A percentile compares a stretch with the other conserved stretches of the same genome.
These are phyloP conservation scores for Thera britannica DNA, from an alignment of 2,888 invertebrate species.

Conservation along the genomic window DNA sequence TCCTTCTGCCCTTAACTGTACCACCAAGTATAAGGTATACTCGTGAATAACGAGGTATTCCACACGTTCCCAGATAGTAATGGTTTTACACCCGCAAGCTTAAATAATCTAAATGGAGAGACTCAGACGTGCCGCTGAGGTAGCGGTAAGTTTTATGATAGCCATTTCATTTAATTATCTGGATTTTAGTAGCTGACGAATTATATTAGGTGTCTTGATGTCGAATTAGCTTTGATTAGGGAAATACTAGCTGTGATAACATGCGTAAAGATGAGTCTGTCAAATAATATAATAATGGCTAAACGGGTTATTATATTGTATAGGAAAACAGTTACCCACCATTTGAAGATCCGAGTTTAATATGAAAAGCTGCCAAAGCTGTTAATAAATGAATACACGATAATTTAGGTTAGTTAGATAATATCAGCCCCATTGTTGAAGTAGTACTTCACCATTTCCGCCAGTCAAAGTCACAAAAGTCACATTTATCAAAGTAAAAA, in stretches of 20 bases:
- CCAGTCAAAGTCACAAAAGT: not conserved
- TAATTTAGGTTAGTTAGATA: too few species aligned
- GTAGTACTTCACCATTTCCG: not conserved
- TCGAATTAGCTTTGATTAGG: not conserved
- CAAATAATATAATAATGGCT: too few species aligned
- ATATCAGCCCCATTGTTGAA: not conserved
- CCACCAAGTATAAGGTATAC: not conserved
- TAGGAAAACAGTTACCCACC: too few species aligned
- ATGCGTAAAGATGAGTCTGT: too few species aligned
- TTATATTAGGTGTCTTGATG: not conserved
- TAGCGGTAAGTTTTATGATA: not conserved
- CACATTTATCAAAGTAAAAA: not conserved
- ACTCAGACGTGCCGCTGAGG: not conserved
- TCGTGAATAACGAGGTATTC: not conserved
- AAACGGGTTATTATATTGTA: too few species aligned
- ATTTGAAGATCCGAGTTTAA: too few species aligned
- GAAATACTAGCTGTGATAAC: not conserved
- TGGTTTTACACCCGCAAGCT: not conserved
- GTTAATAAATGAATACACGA: too few species aligned
- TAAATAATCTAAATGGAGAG: not conserved
- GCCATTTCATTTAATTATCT: not conserved
- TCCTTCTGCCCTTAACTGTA: not conserved
- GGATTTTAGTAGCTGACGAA: conserved; percentile 1
- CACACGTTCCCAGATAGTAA: not conserved
- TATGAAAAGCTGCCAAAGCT: too few species aligned